Evolutionary conservation across 2,888 invertebrate genomes (phyloP).

Genomic region (Tenthredo livida): DNA sequence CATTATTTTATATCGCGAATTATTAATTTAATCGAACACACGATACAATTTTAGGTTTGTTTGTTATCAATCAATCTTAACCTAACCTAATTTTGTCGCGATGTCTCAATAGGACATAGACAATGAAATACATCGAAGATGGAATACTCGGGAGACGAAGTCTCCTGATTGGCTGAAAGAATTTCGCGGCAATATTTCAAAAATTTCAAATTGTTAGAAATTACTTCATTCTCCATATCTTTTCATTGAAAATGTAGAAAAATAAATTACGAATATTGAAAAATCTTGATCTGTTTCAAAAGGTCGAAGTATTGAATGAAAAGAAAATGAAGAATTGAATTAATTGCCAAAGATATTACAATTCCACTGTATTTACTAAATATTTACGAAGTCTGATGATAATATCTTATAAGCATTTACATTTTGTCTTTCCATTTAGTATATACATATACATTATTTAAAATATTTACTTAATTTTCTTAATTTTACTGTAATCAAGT

Average conservation of each 20-base stretch:
- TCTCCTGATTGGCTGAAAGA: background rate
- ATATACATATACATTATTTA: background rate
- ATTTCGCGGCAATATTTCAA: background rate
- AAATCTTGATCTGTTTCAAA: background rate
- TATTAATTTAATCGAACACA: background rate
- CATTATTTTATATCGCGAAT: constrained; percentile 61
- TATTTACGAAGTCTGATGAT: background rate
- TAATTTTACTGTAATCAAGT: background rate
- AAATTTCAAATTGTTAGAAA: background rate
- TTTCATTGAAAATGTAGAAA: background rate
- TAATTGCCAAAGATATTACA: background rate
- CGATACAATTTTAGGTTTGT: background rate
- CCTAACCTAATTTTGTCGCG: constrained; percentile 2
- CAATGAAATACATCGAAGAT: background rate
- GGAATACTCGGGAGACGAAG: background rate
- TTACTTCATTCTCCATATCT: background rate
- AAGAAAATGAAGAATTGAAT: background rate
- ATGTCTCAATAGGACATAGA: background rate
- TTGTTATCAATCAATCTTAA: constrained; percentile 10
- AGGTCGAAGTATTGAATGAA: background rate
- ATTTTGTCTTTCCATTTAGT: background rate
- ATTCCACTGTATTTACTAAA: background rate
- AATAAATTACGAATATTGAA: background rate
- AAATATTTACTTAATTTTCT: background rate
- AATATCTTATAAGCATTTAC: background rate